These are phyloP conservation scores for Triplophysa tibetana DNA, from an alignment of 2,113 vertebrate species.

Conservation along the genomic window DNA sequence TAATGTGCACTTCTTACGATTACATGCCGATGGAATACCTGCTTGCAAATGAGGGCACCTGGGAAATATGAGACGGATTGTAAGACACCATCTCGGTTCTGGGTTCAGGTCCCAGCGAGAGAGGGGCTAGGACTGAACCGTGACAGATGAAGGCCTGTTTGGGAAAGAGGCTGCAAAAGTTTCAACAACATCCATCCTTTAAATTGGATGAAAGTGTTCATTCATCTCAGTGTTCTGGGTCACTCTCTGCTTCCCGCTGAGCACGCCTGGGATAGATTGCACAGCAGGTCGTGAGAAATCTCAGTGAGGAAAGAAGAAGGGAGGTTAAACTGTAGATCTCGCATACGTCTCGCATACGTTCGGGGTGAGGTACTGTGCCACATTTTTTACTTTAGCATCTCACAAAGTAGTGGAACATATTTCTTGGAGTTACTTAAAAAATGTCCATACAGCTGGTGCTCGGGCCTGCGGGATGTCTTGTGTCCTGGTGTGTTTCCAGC, in stretches of 20 bases:
- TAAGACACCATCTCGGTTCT: neutral
- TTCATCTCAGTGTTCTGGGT: conserved; percentile 40
- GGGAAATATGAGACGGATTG: conserved; percentile 13
- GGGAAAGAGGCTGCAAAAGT: conserved; percentile 27
- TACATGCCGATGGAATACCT: neutral
- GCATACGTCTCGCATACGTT: too few species aligned
- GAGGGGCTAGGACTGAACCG: neutral
- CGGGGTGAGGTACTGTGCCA: too few species aligned
- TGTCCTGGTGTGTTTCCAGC: neutral
- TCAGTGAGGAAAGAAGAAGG: neutral
- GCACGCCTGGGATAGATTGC: neutral
- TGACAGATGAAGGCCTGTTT: conserved; percentile 35
- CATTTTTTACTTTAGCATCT: too few species aligned
- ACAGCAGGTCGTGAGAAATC: neutral
- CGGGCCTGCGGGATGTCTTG: neutral
- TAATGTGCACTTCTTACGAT: conserved; percentile 18
- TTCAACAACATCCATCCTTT: conserved; percentile 23
- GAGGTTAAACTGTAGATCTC: neutral
- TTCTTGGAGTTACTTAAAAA: neutral
- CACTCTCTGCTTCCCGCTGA: neutral
- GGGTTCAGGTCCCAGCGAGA: neutral
- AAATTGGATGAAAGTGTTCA: conserved; percentile 22
- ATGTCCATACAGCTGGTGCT: neutral
- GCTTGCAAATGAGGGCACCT: conserved; percentile 4
- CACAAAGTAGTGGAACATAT: neutral